Evolutionary conservation across 2,888 invertebrate genomes (phyloP).

Genomic region (Nomada flava): DNA sequence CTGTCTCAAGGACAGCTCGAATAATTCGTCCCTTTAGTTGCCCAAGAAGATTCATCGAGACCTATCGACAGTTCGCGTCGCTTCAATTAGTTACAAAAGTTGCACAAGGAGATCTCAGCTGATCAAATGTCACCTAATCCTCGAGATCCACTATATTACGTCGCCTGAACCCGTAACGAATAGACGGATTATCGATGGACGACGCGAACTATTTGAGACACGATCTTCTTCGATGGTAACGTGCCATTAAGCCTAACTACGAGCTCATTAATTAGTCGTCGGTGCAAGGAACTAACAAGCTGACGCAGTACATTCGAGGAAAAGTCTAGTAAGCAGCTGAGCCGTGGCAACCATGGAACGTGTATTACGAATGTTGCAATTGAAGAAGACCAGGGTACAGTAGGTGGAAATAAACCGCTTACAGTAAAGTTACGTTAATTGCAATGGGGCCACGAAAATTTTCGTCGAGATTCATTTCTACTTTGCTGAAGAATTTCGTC

Average conservation of each 20-base stretch:
- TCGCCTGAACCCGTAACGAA: neutral
- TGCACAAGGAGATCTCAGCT: neutral
- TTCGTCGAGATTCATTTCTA: neutral
- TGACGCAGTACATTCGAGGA: neutral
- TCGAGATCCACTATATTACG: neutral
- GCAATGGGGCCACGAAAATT: conserved; percentile 1
- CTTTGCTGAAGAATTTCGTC: neutral
- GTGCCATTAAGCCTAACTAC: neutral
- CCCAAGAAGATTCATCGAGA: neutral
- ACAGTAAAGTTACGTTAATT: conserved; percentile 20
- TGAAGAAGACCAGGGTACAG: conserved; percentile 2
- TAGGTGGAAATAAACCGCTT: conserved; percentile 14
- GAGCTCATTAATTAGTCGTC: neutral
- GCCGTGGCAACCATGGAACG: neutral
- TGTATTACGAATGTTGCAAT: conserved; percentile 25
- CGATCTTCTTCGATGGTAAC: neutral
- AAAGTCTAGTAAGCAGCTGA: conserved; percentile 10
- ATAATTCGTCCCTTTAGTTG: neutral
- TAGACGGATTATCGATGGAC: conserved; percentile 2
- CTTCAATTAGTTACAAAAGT: conserved; percentile 8
- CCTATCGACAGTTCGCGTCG: neutral
- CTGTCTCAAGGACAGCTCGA: neutral
- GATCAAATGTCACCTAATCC: neutral
- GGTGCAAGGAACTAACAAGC: neutral
- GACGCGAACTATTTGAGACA: neutral